Base-by-base conservation (phyloP, 2,113 vertebrate genomes). In the Rhagologus leucostigma region DNA sequence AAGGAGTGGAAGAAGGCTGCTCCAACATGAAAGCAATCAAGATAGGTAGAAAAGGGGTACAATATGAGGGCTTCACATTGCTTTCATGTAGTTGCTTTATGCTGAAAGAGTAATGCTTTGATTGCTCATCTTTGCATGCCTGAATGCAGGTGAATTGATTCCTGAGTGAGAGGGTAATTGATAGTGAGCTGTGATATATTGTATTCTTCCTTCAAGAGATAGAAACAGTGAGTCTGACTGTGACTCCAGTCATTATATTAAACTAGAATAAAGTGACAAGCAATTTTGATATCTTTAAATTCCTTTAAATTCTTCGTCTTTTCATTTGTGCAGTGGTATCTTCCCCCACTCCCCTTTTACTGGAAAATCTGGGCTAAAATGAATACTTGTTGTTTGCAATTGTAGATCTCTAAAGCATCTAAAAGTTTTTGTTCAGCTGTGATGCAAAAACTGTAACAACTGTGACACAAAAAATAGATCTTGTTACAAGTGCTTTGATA, bases 281-380 rank as follows among this genome's bases (percentile, higher is more conserved):
- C 10, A 59, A 7, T 65, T 74, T 53, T 53, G 46, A 4, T 60
- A 8, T 41, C 39, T 56, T 59, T 63, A 65, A 62, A 62, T 33
- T 73, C 6, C 37, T 65, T 76, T 79, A 56, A 63, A 63, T 42
- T 56, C 7, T 16, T 70, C 11, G 2, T 60, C 7, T 44, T 75
- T 67, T 47, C 6, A 19, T 37, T 46, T 62, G 8, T 39, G 17
- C 9, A 33, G 10, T 50, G 19, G 7, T 63, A 26, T 8, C 30
- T 67, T 33, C 4, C 8, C 6, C 10, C 2, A 9, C 7, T 12
- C 8, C 5, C 1, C 2, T 53, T 53, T 75, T 57, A 46, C 16
- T 50, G 39, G 29, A 35, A 59, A 86, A 56, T 87, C 6, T 67
- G 33, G 0, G 30, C 65, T 80, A 73, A 76, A 88, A 50, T 1